A percentile compares a stretch with the other conserved stretches of the same genome.
Evolutionary conservation across 2,888 invertebrate genomes (phyloP).

Genomic region (Chrysopilus asiliformis): DNA sequence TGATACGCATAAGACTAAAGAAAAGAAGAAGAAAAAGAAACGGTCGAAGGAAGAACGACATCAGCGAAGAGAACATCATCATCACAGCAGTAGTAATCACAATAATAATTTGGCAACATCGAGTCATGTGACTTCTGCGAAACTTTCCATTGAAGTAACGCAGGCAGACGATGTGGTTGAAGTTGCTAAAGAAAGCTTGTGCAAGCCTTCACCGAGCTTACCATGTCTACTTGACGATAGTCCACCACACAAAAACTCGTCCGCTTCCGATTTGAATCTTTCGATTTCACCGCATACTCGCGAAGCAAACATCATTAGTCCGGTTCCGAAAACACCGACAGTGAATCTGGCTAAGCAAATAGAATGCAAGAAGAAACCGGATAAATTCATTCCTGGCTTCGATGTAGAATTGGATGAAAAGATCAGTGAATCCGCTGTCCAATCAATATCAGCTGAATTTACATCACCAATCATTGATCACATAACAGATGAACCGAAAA

Average conservation of each 20-base stretch:
- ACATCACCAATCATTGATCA: conserved; percentile 32
- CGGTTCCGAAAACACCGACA: conserved; percentile 42
- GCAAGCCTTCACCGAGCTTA: conserved; percentile 45
- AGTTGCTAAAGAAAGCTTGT: conserved; percentile 33
- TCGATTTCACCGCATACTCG: conserved; percentile 28
- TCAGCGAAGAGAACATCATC: conserved; percentile 51
- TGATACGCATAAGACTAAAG: conserved; percentile 49
- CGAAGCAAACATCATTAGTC: conserved; percentile 37
- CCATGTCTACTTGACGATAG: conserved; percentile 50
- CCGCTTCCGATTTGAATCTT: conserved; percentile 14
- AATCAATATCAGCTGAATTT: conserved; percentile 55
- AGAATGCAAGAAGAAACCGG: conserved; percentile 38
- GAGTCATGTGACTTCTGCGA: conserved; percentile 23
- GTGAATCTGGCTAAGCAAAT: conserved; percentile 24
- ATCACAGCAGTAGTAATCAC: conserved; percentile 34
- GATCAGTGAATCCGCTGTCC: conserved; percentile 66
- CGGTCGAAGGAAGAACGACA: conserved; percentile 66
- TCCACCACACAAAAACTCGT: conserved; percentile 33
- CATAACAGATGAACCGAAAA: conserved; percentile 32
- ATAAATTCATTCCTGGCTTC: conserved; percentile 53
- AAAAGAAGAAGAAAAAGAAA: conserved; percentile 75
- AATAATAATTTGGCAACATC: conserved; percentile 20
- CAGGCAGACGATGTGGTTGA: conserved; percentile 25
- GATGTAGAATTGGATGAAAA: conserved; percentile 53
- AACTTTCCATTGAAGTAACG: conserved; percentile 28